A percentile compares a stretch with the other conserved stretches of the same genome.
These are phyloP conservation scores for Peromyscus nudipes DNA, from an alignment of 2,797 vertebrate genomes.

Conservation along the genomic window DNA sequence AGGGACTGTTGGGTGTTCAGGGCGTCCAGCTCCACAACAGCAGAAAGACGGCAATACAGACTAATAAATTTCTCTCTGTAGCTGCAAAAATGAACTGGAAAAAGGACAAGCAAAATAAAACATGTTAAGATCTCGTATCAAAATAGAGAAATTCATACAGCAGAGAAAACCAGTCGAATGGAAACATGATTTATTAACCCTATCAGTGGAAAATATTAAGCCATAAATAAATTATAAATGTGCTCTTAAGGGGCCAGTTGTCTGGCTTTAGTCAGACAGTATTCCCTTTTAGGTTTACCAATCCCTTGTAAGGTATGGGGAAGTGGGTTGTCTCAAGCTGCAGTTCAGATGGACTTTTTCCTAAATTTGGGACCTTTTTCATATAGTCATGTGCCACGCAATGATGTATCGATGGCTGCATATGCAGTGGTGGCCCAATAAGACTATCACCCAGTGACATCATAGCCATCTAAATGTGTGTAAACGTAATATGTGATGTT, in stretches of 20 bases:
- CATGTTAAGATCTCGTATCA: slow-evolving; percentile 85
- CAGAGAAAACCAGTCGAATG: slow-evolving; percentile 85
- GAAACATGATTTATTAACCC: slow-evolving; percentile 85
- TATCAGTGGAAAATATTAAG: slow-evolving; percentile 85
- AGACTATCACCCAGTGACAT: background rate
- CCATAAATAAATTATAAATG: slow-evolving; percentile 86
- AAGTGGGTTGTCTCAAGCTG: slow-evolving; percentile 66
- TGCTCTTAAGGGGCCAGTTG: slow-evolving; percentile 83
- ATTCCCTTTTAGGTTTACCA: slow-evolving; percentile 80
- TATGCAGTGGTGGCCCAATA: background rate
- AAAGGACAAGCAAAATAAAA: slow-evolving; percentile 88
- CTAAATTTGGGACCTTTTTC: slow-evolving; percentile 35
- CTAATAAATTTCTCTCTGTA: slow-evolving; percentile 98
- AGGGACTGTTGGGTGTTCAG: slow-evolving; percentile 98
- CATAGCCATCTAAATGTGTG: background rate
- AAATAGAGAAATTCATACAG: slow-evolving; percentile 87
- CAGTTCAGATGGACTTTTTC: slow-evolving; percentile 64
- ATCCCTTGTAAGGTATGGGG: slow-evolving; percentile 63
- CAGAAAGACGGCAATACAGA: slow-evolving; percentile 97
- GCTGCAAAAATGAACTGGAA: slow-evolving; percentile 96
- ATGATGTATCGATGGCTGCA: background rate
- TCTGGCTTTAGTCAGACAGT: slow-evolving; percentile 82
- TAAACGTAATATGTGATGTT: background rate
- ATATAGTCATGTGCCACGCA: background rate
- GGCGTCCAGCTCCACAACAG: slow-evolving; percentile 96